These are phyloP conservation scores for Chrysemys picta DNA, from an alignment of 2,113 vertebrate species.

Conservation along the genomic window DNA sequence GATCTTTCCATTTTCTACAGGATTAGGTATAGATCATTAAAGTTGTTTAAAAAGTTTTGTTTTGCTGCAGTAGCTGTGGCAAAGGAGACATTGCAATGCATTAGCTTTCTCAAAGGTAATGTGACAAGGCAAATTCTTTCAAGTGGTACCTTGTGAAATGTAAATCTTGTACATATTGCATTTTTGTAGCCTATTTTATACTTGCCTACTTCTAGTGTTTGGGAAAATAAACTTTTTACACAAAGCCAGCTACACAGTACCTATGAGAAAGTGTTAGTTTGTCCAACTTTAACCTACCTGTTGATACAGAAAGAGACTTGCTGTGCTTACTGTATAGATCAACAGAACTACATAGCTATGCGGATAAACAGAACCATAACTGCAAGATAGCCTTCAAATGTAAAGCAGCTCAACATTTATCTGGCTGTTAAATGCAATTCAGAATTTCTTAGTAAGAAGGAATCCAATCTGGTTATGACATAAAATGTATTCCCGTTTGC, in stretches of 20 bases:
- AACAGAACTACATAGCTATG: conserved; percentile 11
- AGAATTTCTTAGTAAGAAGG: conserved; percentile 75
- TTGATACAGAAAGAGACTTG: conserved; percentile 50
- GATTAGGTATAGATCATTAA: not conserved
- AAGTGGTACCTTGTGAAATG: not conserved
- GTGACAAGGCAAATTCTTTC: not conserved
- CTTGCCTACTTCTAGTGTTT: not conserved
- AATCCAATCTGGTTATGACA: conserved; percentile 71
- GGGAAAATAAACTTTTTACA: not conserved
- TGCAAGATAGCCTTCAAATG: conserved; percentile 49
- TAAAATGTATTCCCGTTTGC: conserved; percentile 50
- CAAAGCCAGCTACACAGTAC: not conserved
- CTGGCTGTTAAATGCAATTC: conserved; percentile 70
- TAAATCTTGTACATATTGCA: not conserved
- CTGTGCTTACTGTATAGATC: conserved; percentile 50
- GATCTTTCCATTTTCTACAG: not conserved
- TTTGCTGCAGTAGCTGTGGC: not conserved
- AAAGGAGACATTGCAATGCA: not conserved
- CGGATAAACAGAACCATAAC: conserved; percentile 19
- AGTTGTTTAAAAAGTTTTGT: not conserved
- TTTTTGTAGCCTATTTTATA: not conserved
- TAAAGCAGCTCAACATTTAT: conserved; percentile 66
- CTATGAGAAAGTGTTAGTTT: not conserved
- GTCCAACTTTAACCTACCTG: conserved; percentile 49
- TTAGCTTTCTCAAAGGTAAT: not conserved